These are phyloP conservation scores for Metaphire vulgaris DNA, from an alignment of 1,140 invertebrate species.

Conservation along the genomic window DNA sequence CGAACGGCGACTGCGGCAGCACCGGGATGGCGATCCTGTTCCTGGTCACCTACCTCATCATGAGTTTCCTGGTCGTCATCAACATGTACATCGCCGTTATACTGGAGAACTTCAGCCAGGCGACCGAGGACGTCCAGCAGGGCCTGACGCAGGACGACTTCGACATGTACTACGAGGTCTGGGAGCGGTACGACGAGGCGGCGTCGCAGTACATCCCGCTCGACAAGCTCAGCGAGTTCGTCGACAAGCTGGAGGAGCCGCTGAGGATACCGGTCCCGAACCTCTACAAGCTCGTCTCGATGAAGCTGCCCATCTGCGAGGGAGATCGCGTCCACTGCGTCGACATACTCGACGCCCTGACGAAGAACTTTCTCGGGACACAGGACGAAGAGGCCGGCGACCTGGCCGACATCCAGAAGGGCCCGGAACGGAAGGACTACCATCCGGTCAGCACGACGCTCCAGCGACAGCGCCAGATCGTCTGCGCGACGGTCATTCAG, in stretches of 20 bases:
- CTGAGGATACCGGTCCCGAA: slow-evolving; percentile 89
- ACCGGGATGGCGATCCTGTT: slow-evolving; percentile 88
- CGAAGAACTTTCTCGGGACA: slow-evolving; percentile 91
- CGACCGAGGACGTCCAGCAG: slow-evolving; percentile 96
- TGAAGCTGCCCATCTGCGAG: slow-evolving; percentile 97
- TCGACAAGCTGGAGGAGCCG: slow-evolving; percentile 75
- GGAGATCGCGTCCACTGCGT: slow-evolving; percentile 93
- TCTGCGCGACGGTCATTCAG: slow-evolving; percentile 88
- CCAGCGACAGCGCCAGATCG: slow-evolving; percentile 88
- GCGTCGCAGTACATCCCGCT: slow-evolving; percentile 94
- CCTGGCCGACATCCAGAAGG: slow-evolving; percentile 36
- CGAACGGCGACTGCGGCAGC: slow-evolving; percentile 83
- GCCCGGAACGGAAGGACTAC: slow-evolving; percentile 54
- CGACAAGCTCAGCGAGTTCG: slow-evolving; percentile 84
- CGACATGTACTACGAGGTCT: slow-evolving; percentile 99
- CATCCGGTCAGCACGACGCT: slow-evolving; percentile 87
- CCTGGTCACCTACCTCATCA: slow-evolving; percentile 88
- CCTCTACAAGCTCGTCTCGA: slow-evolving; percentile 95
- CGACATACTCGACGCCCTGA: slow-evolving; percentile 89
- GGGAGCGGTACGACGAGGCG: slow-evolving; percentile 96
- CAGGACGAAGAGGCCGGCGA: slow-evolving; percentile 67
- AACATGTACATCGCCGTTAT: slow-evolving; percentile 99
- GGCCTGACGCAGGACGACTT: slow-evolving; percentile 96
- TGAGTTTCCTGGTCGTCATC: slow-evolving; percentile 95
- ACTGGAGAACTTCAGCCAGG: slow-evolving; percentile 95